Evolutionary conservation across 1,140 invertebrate genomes (phyloP).

Genomic region (Ceratosolen fusciceps): DNA sequence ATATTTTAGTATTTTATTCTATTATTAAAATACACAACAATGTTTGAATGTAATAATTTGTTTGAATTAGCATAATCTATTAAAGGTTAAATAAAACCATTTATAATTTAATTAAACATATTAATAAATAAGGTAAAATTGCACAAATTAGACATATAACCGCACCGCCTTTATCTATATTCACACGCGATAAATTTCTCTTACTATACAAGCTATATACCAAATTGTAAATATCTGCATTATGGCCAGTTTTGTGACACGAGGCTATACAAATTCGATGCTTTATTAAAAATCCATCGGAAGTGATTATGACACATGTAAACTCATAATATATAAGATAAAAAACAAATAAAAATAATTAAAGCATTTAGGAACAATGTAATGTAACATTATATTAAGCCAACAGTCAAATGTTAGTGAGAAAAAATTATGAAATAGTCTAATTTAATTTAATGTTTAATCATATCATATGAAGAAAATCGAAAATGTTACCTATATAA

Average conservation of each 20-base stretch:
- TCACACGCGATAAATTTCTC: constrained; percentile 26
- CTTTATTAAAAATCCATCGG: constrained; percentile 2
- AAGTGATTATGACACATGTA: constrained; percentile 3
- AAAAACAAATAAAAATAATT: neutral
- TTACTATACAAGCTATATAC: constrained; percentile 42
- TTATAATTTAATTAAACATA: too few species aligned
- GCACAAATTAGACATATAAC: constrained; percentile 21
- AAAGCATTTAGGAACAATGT: neutral
- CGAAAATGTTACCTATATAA: neutral
- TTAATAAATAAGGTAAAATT: constrained; percentile 18
- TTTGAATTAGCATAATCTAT: too few species aligned
- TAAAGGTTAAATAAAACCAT: too few species aligned
- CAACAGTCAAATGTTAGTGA: constrained; percentile 23
- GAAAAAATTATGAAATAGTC: neutral
- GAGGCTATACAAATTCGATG: constrained; percentile 37
- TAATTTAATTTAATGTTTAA: constrained; percentile 10
- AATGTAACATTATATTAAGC: constrained; percentile 50
- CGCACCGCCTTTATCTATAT: constrained; percentile 35
- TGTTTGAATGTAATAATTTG: neutral
- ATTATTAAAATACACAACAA: too few species aligned
- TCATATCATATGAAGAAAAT: neutral
- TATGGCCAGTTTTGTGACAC: neutral
- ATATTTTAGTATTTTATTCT: too few species aligned
- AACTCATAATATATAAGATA: constrained; percentile 8
- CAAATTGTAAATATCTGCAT: constrained; percentile 33